Evolutionary conservation across 1,140 invertebrate species (phyloP).

Genomic region (Tetramorium parvispinum): DNA sequence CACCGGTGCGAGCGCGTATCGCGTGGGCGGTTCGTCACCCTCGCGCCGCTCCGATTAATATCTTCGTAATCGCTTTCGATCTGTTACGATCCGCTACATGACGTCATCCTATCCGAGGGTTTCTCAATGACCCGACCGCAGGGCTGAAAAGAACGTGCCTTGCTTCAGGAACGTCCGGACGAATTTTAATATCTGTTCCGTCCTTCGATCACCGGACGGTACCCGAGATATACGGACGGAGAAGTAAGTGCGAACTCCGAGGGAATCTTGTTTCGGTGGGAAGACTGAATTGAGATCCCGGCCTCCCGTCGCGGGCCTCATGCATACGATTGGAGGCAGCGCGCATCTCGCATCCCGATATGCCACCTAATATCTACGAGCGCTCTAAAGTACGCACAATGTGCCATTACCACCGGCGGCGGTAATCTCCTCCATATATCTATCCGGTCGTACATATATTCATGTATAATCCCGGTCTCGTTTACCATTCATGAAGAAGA

Average conservation of each 20-base stretch:
- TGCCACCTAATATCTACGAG: slow-evolving; percentile 58
- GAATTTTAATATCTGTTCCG: not conserved
- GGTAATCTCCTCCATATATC: slow-evolving; percentile 62
- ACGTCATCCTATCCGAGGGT: not conserved
- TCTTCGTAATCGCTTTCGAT: slow-evolving; percentile 61
- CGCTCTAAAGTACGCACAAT: slow-evolving; percentile 40
- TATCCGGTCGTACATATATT: slow-evolving; percentile 3
- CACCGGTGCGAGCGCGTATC: slow-evolving; percentile 46
- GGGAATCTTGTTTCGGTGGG: slow-evolving; percentile 37
- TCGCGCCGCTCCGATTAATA: slow-evolving; percentile 71
- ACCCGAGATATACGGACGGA: not conserved
- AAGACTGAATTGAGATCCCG: slow-evolving; percentile 55
- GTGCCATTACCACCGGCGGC: slow-evolving; percentile 30
- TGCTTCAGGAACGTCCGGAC: not conserved
- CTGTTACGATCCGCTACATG: slow-evolving; percentile 42
- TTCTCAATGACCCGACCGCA: slow-evolving; percentile 40
- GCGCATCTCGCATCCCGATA: slow-evolving; percentile 26
- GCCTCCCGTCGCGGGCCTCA: slow-evolving; percentile 59
- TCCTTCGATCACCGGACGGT: not conserved
- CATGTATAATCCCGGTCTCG: slow-evolving; percentile 9
- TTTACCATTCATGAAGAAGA: slow-evolving; percentile 44
- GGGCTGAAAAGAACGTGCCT: not conserved
- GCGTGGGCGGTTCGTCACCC: slow-evolving; percentile 68
- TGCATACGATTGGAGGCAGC: slow-evolving; percentile 41
- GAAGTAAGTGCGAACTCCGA: slow-evolving; percentile 32